Base-by-base conservation (phyloP, 1,140 invertebrate species). In the Chelonus insularis region DNA sequence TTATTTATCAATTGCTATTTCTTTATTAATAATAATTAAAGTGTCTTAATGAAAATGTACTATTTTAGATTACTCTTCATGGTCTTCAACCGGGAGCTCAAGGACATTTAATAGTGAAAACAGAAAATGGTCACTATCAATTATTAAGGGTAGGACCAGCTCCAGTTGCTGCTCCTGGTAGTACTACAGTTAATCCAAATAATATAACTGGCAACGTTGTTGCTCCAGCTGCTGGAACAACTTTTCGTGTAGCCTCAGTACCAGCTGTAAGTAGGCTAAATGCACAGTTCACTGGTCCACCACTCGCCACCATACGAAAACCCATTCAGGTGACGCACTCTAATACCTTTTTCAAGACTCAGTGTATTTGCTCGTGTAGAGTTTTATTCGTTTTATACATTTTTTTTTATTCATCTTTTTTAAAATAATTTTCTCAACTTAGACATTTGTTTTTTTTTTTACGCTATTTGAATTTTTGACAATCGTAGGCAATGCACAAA, bases 91-190 rank as follows among this genome's bases (percentile, higher is more conserved):
- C 88, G 72, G 93, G 89, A 77, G 90, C 89, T 81, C 92, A 88
- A 77, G 90, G 91, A 71, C 91, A 93, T 82, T 84, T 96, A 71
- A 84, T 96, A 67, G 83, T 97, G 72, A 96, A 96, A 84, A 96
- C 94, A 74, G 95, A 97, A 84, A 95, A 93, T 86, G 95, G 95
- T 66, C 92, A 95, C 75, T 94, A 91, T 82, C 93, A 97, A 80
- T 84, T 97, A 70, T 83, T 97, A 65, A 88, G 92, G 77, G 91
- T 95, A 66, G 91, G 91, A 61, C 89, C 91, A 57, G 86, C 88
- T n/a, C 85, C 87, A 8, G 68, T 80, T 25, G 74, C 77, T 39
- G 78, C 83, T 52, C 81, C 85, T 57, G 77, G 79, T 68, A 84
- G 85, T 63, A 73, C 75, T 18, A 81, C 85, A 45, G 84, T 88